Evolutionary conservation across 2,888 invertebrate genomes (phyloP), one percentile per base, ranked within the genome.

Genomic region (Uropetala carovei): DNA sequence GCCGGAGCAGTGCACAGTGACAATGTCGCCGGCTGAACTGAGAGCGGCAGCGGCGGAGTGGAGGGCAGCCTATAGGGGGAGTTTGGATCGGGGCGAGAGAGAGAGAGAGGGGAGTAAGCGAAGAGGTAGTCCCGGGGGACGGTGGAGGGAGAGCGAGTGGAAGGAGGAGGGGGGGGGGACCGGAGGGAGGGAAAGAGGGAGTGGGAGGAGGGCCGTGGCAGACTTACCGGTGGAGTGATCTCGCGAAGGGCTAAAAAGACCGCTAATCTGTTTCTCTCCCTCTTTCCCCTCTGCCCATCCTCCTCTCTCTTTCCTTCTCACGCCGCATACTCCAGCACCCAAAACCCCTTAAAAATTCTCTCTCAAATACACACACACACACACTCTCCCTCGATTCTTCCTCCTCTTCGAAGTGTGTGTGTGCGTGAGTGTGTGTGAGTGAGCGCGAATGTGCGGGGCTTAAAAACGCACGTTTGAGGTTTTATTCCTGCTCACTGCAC

Each of bases 1-100:
- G 57, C 93, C 93, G 43, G 75, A 57, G 81, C 59, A 18, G 81
- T 93, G 94, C 94, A 94, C 94, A 93, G 92, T 92, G 86, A 68
- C 86, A 92, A 81, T 30, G 92, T 85, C 92, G 85, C 84, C 56
- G 68, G 83, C 30, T n/a, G 75, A 68, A 92, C 75, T 86, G 85
- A 92, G 75, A 27, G 22, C 22, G 9, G 22, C 22, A 11, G 75
- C 22, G 10, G 22, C 10, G 22, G 75, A 27, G 27, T 22, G 22
- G 22, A 27, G 68, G 68, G n/a, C n/a, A 68, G n/a, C n/a, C 10
- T 68, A n/a, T 11, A 22, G 68, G 22, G 68, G 68, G 68, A 22
- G 22, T 8, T 18, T 22, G 22, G 68, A 68, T 22, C 22, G 27
- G 75, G 27, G 75, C 13, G 75, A 27, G 27, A 3, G 11, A 4